Evolutionary conservation across 2,113 vertebrate species (phyloP).

Genomic region (Seriola aureovittata): DNA sequence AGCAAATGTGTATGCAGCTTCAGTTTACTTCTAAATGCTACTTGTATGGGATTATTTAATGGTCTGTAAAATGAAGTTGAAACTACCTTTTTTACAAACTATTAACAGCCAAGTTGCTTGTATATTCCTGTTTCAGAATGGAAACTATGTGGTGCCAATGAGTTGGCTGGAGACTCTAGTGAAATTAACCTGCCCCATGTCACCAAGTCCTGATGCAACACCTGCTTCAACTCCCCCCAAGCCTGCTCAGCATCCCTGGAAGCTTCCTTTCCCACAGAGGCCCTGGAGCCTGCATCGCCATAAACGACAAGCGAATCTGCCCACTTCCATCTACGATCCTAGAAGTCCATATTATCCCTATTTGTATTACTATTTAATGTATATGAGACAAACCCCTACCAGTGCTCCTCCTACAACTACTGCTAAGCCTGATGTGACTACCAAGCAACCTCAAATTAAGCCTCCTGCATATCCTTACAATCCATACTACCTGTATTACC

Average conservation of each 20-base stretch:
- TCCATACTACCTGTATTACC: not conserved
- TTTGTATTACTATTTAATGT: constrained; percentile 20
- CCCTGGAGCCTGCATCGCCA: not conserved
- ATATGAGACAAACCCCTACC: not conserved
- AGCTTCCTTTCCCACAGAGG: not conserved
- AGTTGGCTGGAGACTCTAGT: constrained; percentile 45
- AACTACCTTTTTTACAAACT: not conserved
- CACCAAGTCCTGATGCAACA: not conserved
- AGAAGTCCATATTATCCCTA: not conserved
- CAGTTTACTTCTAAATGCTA: not conserved
- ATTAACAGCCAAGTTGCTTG: not conserved
- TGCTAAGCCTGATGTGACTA: not conserved
- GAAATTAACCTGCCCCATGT: constrained; percentile 41
- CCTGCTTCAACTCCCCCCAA: not conserved
- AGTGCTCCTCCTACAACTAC: not conserved
- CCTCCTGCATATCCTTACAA: not conserved
- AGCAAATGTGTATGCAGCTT: not conserved
- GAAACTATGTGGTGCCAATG: constrained; percentile 48
- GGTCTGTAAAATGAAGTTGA: not conserved
- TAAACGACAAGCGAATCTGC: not conserved
- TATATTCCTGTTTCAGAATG: constrained; percentile 53
- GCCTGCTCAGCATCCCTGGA: not conserved
- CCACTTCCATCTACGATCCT: not conserved
- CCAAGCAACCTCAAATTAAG: not conserved
- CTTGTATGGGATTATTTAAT: no score